Evolutionary conservation across 2,888 invertebrate species (phyloP), one percentile per base, ranked within the genome.

Genomic region (Platerodrilus igneus): DNA sequence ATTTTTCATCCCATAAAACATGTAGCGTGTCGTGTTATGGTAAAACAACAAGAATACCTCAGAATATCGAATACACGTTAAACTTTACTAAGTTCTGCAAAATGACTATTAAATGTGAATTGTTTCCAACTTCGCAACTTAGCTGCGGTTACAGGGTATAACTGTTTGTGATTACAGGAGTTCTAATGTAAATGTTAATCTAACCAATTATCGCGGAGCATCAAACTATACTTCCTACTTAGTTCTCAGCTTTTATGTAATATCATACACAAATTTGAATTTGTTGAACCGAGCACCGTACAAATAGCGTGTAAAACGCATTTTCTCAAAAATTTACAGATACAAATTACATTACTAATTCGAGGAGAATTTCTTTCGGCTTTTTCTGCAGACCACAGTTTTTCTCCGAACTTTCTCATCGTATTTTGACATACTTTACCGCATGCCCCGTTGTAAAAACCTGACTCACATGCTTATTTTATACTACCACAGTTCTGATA

Each of bases 131-230:
- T 67, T 69, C 68, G 64, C 67, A 68, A 70, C 69, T 71, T 72
- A 72, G n/a, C 71, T 71, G 71, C 67, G 64, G 69, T 68, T 70
- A 70, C 70, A 72, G 72, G 72, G 72, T n/a, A n/a, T n/a, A n/a
- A n/a, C 69, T 64, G 64, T 64, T 65, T 69, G 72, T 71, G 72
- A 72, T 73, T 72, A 71, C 73, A 71, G 68, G 66, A 70, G 72
- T 71, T 35, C 36, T 45, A 45, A 45, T 34, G 40, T 33, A 23
- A 34, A 34, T 40, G 40, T 40, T 40, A 40, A 40, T 40, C 27
- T 34, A 40, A 34, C 34, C 40, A 40, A 40, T 40, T 40, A 40
- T 40, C 27, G 27, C 21, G n/a, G n/a, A 19, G 27, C 19, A 38
- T 32, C 29, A 22, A 22, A 28, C n/a, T n/a, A 28, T 19, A 21